Evolutionary conservation across 2,113 vertebrate species (phyloP), one percentile per base, ranked within the genome.

Genomic region (Onychostoma macrolepis): DNA sequence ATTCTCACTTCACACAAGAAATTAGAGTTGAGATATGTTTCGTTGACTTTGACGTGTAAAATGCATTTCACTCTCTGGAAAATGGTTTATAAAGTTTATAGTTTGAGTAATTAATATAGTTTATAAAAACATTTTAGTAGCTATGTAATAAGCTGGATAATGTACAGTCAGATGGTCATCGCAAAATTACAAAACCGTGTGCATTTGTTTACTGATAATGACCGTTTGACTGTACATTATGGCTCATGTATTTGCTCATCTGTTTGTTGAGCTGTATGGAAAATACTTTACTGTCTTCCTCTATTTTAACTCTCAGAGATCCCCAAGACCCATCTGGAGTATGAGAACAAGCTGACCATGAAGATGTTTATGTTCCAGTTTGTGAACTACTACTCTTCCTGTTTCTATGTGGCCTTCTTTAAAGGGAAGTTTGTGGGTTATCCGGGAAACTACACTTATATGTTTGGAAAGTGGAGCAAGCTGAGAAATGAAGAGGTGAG

Each of bases 321-420:
- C 96, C 98, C 97, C 74, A 97, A 98, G 89, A 99, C 98, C 0
- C 97, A 99, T 92, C 96, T 97, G 0, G 98, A 99, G 91, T 99
- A 97, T 96, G 98, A 99, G 93, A 99, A 99, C 96, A 99, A 97
- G 94, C 98, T 99, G 89, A 99, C 97, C 88, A 92, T 98, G 93
- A 99, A 99, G 95, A 99, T 99, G 98, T 99, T 99, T 94, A 96
- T 99, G 90, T 99, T 99, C 93, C 98, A 99, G 93, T 99, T 99
- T 91, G 98, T 99, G 93, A 99, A 99, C 92, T 95, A 99, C 93
- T 99, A 99, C 94, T 99, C 97, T 89, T 99, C 98, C 87, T 99
- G 97, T 1, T 99, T 99, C 95, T 99, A 99, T 93, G 98, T 99
- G 7, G 98, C 98, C 6, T 99, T 99, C 94, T 99, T 99, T 94